These are phyloP conservation scores for Atherinomorus stipes DNA, from an alignment of 2,113 vertebrate genomes.

Conservation along the genomic window DNA sequence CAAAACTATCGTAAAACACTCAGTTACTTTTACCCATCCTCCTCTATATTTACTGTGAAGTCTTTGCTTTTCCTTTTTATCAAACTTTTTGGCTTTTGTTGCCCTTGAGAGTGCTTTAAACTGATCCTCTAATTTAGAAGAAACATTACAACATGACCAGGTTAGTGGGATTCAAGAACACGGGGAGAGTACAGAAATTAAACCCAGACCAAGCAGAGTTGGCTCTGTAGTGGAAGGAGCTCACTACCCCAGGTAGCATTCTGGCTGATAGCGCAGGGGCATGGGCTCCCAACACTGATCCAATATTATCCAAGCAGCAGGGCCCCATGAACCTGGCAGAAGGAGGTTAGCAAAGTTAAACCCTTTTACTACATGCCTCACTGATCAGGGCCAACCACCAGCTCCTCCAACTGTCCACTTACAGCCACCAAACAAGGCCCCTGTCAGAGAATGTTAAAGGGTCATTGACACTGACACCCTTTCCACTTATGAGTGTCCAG, in stretches of 20 bases:
- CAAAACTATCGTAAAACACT: neutral
- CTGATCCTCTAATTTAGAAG: neutral
- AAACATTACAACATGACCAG: neutral
- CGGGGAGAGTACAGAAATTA: constrained; percentile 5
- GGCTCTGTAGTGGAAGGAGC: constrained; percentile 35
- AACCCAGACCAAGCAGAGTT: constrained; percentile 44
- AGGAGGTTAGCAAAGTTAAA: constrained; percentile 99
- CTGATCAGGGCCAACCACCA: constrained; percentile 88
- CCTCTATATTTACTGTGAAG: neutral
- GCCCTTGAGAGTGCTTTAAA: neutral
- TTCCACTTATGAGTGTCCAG: neutral
- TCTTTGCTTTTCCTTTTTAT: neutral
- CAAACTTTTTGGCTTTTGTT: too few relatives aligned
- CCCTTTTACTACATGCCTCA: constrained; percentile 96
- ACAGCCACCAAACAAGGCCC: constrained; percentile 50
- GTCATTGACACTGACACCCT: constrained; percentile 44
- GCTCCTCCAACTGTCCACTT: constrained; percentile 82
- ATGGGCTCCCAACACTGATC: constrained; percentile 89
- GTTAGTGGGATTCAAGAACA: neutral
- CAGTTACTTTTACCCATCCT: neutral
- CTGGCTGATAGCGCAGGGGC: constrained; percentile 78
- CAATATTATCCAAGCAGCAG: constrained; percentile 98
- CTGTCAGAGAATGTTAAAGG: constrained; percentile 70
- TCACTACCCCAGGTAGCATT: constrained; percentile 85
- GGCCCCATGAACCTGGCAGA: constrained; percentile 92